phyloP scores from a whole-genome alignment of 1,140 invertebrate species.

The Lordiphosa collinella region DNA sequence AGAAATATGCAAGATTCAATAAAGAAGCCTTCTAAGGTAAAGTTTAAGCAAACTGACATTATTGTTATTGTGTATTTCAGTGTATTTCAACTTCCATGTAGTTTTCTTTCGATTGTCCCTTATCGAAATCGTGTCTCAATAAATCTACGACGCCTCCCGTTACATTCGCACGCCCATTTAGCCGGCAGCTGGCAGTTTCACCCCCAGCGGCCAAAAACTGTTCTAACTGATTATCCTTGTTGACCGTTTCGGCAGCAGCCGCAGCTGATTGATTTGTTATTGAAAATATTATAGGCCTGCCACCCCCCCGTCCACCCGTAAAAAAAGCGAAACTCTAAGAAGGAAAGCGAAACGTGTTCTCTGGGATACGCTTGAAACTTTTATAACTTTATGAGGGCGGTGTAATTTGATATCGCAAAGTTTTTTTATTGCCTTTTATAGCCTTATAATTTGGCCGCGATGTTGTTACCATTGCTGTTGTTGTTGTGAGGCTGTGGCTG shows the following conservation, averaged over 20 bases:
- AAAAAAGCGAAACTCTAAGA: slow-evolving; percentile 8
- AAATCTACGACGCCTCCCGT: slow-evolving; percentile 55
- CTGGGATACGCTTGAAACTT: slow-evolving; percentile 74
- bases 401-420: slow-evolving; percentile 76
- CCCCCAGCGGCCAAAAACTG: slow-evolving; percentile 27
- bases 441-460: slow-evolving; percentile 76
- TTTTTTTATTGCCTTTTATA: slow-evolving; percentile 76
- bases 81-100: slow-evolving; percentile 8
- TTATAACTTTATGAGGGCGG: slow-evolving; percentile 75
- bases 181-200: slow-evolving; percentile 22
- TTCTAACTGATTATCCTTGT: slow-evolving; percentile 69
- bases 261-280: slow-evolving; percentile 75
- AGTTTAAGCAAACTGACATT: no score
- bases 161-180: neutral
- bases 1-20: no score
- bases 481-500: slow-evolving; percentile 7
- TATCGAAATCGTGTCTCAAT: slow-evolving; percentile 74
- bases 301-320: neutral
- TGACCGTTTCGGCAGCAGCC: slow-evolving; percentile 51
- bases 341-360: slow-evolving; percentile 45
- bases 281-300: slow-evolving; percentile 71
- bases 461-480: slow-evolving; percentile 44
- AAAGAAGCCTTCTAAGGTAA: no score
- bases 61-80: no score
- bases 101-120: slow-evolving; percentile 4